phyloP scores from a whole-genome alignment of 2,888 invertebrate species.

The Digitonthophagus gazella region DNA sequence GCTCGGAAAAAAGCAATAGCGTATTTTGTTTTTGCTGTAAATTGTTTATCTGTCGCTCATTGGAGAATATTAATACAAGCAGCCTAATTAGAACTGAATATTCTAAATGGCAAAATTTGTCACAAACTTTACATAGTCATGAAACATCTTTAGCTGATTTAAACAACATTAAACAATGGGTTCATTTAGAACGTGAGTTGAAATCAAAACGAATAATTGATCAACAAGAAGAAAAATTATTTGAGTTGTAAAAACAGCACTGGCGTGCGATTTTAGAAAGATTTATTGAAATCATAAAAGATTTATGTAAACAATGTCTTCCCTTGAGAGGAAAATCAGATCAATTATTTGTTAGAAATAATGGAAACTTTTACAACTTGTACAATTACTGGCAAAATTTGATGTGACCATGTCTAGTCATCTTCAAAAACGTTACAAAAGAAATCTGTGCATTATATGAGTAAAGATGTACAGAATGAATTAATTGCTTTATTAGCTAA shows the following conservation, averaged over 20 bases:
- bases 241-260: background rate
- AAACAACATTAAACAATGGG: too few relatives aligned
- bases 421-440: too few relatives aligned
- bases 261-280: background rate
- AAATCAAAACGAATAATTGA: background rate
- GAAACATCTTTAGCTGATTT: too few relatives aligned
- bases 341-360: background rate
- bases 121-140: too few relatives aligned
- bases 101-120: too few relatives aligned
- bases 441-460: background rate
- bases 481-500: background rate
- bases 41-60: too few relatives aligned
- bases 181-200: background rate
- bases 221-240: background rate
- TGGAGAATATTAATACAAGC: background rate
- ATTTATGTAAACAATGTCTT: background rate
- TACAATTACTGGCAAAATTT: background rate
- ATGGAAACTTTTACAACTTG: background rate
- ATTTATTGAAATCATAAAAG: background rate
- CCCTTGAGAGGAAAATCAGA: background rate
- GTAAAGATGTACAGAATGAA: background rate
- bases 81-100: background rate
- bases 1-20: background rate
- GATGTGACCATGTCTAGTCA: background rate
- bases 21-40: too few relatives aligned